Conservation (phyloP, 2,113 vertebrate species). For the Australoheros scitulus region DNA sequence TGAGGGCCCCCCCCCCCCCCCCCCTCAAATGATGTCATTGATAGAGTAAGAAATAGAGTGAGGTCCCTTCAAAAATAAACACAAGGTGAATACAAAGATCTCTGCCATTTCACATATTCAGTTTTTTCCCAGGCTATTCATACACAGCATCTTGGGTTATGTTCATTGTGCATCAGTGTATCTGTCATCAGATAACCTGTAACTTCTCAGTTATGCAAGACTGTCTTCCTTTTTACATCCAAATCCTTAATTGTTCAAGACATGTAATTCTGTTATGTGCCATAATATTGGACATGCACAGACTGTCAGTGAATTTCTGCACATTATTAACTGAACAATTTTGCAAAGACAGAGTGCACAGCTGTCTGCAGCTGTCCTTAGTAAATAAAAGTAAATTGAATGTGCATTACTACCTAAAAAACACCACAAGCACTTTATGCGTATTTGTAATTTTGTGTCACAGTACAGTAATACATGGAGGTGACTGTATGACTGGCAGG, state of each 20-base stretch:
- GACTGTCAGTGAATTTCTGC: not conserved
- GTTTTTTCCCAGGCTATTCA: not conserved
- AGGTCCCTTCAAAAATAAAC: slow-evolving; percentile 81
- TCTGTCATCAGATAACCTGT: not conserved
- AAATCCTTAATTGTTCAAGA: not conserved
- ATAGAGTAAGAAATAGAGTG: slow-evolving; percentile 70
- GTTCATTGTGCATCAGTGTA: slow-evolving; percentile 13
- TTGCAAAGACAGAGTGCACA: not conserved
- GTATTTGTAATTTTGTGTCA: not conserved
- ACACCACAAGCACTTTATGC: not conserved
- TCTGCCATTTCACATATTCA: not conserved
- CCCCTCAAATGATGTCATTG: slow-evolving; percentile 76
- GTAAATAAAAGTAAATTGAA: slow-evolving; percentile 17
- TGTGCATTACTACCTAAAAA: not conserved
- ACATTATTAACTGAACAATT: not conserved
- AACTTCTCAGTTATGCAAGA: not conserved
- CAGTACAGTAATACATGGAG: not conserved
- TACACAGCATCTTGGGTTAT: not conserved
- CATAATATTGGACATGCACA: slow-evolving; percentile 15
- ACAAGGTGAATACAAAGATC: slow-evolving; percentile 30
- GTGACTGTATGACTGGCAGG: not conserved
- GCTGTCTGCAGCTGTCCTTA: not conserved
- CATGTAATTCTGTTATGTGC: slow-evolving; percentile 4
- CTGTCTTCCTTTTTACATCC: not conserved
- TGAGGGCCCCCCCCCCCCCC: slow-evolving; percentile 54